phyloP scores from a whole-genome alignment of 1,140 invertebrate genomes.

The Eupristina koningsbergeri region DNA sequence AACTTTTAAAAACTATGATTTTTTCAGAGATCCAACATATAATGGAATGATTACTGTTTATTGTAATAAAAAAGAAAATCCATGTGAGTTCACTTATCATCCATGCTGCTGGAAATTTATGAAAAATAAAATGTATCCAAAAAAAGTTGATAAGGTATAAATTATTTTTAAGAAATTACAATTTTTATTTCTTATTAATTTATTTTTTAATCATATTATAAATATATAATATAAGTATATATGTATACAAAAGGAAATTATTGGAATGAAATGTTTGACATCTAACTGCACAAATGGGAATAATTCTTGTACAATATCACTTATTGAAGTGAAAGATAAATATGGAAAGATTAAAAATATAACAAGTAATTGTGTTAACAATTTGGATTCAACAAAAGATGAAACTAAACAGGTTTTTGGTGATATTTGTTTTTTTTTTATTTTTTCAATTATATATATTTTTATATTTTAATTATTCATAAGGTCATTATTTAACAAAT shows the following conservation, averaged over 20 bases:
- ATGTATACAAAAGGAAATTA: slow-evolving; percentile 53
- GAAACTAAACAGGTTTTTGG: slow-evolving; percentile 42
- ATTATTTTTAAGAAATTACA: neutral
- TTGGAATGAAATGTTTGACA: slow-evolving; percentile 55
- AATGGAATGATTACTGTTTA: slow-evolving; percentile 60
- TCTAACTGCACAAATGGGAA: slow-evolving; percentile 54
- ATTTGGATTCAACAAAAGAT: no score
- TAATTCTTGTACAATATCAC: slow-evolving; percentile 51
- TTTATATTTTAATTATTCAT: no score
- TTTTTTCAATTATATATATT: no score
- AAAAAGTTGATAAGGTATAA: slow-evolving; percentile 57
- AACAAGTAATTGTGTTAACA: no score
- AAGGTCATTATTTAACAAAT: no score
- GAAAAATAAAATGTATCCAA: slow-evolving; percentile 53
- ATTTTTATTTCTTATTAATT: slow-evolving; percentile 6
- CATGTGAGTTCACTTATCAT: slow-evolving; percentile 59
- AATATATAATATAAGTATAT: no score
- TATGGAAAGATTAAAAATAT: slow-evolving; percentile 49
- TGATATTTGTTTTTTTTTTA: no score
- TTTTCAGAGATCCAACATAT: slow-evolving; percentile 61
- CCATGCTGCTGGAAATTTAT: slow-evolving; percentile 57
- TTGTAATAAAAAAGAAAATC: slow-evolving; percentile 56
- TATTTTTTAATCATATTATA: no score
- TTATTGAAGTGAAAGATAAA: slow-evolving; percentile 53
- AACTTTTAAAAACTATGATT: neutral